Percentiles rank a stretch among this genome's conserved stretches.
Conservation (phyloP, 2,113 vertebrate genomes). For the Urocynchramus pylzowi region DNA sequence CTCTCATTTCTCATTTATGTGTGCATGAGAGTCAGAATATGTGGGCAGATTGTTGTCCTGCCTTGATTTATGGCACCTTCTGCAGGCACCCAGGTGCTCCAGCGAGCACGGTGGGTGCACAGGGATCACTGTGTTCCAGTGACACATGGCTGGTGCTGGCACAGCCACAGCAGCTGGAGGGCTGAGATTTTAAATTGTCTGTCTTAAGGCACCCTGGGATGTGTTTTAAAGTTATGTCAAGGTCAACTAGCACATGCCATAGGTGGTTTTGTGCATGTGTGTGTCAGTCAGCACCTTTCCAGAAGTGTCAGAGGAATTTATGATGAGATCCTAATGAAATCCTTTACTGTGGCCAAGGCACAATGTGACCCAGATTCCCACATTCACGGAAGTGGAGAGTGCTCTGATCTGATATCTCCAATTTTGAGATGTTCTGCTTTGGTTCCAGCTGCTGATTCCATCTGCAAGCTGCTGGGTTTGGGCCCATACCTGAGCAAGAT, state of each 20-base stretch:
- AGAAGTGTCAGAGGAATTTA: neutral
- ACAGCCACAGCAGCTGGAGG: neutral
- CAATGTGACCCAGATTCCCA: neutral
- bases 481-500: neutral
- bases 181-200: neutral
- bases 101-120: rapidly evolving
- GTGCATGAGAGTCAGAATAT: neutral
- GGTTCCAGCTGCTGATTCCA: neutral
- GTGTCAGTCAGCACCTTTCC: neutral
- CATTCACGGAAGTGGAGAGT: neutral
- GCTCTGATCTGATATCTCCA: neutral
- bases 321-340: neutral
- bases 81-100: neutral
- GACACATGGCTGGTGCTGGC: rapidly evolving
- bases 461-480: neutral
- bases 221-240: neutral
- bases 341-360: neutral
- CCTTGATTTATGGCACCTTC: neutral
- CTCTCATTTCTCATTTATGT: neutral
- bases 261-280: neutral
- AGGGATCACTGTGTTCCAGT: rapidly evolving
- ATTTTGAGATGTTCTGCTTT: neutral
- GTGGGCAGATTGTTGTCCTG: neutral
- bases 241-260: neutral
- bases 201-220: neutral